Evolutionary conservation across 2,113 vertebrate genomes (phyloP).

Genomic region (Heteronetta atricapilla): DNA sequence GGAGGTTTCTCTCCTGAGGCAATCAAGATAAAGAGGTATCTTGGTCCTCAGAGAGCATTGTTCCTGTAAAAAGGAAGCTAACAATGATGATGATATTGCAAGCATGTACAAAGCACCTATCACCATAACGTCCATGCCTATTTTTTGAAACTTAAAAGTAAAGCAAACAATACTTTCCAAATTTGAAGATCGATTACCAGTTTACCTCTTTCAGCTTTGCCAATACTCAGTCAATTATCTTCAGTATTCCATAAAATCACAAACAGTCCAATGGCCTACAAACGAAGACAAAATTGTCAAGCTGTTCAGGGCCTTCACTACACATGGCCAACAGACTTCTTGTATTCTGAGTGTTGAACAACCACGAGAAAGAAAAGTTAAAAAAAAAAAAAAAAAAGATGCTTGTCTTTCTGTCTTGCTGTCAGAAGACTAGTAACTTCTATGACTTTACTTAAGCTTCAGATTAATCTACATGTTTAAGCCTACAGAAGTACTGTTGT

Average conservation of each 20-base stretch:
- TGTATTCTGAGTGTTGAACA: neutral
- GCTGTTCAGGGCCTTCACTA: neutral
- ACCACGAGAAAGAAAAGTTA: neutral
- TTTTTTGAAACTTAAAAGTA: neutral
- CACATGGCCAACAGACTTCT: rapidly evolving
- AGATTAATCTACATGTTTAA: neutral
- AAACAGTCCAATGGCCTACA: neutral
- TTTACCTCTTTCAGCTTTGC: neutral
- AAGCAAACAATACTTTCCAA: neutral
- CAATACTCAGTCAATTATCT: rapidly evolving
- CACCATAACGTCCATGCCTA: neutral
- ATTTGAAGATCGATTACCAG: neutral
- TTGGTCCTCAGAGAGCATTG: neutral
- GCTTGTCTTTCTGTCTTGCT: neutral
- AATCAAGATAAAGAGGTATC: slow-evolving; percentile 2
- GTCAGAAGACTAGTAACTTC: neutral
- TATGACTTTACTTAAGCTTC: neutral
- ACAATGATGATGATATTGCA: neutral
- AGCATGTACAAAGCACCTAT: neutral
- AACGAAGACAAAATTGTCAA: rapidly evolving
- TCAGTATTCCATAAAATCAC: neutral
- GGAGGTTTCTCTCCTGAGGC: neutral
- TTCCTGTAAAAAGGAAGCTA: slow-evolving; percentile 15
- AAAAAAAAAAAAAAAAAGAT: neutral
- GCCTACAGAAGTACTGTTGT: neutral